These are phyloP conservation scores for Athene noctua DNA, from an alignment of 2,113 vertebrate genomes.

Conservation along the genomic window DNA sequence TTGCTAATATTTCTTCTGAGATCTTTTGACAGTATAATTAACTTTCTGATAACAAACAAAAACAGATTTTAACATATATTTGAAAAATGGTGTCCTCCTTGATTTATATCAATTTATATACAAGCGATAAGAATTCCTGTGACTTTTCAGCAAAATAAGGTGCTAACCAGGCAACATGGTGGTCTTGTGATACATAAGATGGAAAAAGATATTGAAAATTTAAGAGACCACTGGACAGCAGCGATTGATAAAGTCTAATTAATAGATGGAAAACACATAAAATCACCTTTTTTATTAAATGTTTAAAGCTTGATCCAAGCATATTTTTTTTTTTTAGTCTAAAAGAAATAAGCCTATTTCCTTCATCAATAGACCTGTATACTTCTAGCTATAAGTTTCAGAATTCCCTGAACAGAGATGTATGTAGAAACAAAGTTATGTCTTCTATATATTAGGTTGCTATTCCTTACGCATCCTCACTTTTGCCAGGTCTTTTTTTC, in stretches of 20 bases:
- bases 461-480: not conserved
- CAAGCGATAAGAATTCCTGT: not conserved
- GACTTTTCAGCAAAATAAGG: not conserved
- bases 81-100: not conserved
- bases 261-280: not conserved
- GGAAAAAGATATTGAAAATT: not conserved
- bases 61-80: not conserved
- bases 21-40: not conserved
- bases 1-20: not conserved
- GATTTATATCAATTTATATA: not conserved
- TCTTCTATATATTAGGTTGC: not conserved
- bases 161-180: not conserved
- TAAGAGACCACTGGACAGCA: not conserved
- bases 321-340: not conserved
- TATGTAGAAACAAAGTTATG: not conserved
- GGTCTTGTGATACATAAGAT: rapidly evolving
- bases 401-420: not conserved
- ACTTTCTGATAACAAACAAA: not conserved
- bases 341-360: not conserved
- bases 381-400: not conserved
- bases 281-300: rapidly evolving
- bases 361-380: not conserved
- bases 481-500: not conserved
- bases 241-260: not conserved
- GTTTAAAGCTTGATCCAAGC: not conserved